phyloP scores from a whole-genome alignment of 2,113 vertebrate species.

The Pantherophis guttatus region DNA sequence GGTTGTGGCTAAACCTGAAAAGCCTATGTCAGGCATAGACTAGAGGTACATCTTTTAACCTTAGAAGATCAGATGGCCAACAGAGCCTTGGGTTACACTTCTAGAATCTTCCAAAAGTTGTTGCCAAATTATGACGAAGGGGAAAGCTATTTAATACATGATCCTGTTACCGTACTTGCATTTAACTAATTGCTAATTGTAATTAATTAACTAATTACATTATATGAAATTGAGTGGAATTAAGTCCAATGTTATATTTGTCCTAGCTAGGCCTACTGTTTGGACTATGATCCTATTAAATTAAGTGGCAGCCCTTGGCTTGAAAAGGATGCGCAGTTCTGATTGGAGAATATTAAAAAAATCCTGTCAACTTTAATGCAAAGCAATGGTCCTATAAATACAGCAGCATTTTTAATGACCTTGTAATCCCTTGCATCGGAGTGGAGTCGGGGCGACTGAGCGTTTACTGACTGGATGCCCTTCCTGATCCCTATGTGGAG shows the following conservation, averaged over 20 bases:
- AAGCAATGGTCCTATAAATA: background rate
- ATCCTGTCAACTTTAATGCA: background rate
- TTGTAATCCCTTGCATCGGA: too few species aligned
- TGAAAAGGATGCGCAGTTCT: background rate
- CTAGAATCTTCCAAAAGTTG: background rate
- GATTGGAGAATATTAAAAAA: background rate
- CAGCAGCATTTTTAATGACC: background rate
- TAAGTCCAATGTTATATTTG: background rate
- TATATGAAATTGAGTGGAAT: background rate
- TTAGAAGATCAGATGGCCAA: background rate
- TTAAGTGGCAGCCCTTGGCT: background rate
- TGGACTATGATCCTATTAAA: background rate
- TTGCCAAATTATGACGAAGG: background rate
- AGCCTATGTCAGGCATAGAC: background rate
- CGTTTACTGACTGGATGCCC: too few species aligned
- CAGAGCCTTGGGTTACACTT: background rate
- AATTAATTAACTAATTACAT: background rate
- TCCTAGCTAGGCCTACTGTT: background rate
- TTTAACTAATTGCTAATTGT: background rate
- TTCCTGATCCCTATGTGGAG: too few species aligned
- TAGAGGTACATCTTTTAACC: background rate
- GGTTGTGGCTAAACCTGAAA: background rate
- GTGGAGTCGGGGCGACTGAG: too few species aligned
- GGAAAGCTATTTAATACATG: background rate
- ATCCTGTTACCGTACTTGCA: background rate